phyloP scores from a whole-genome alignment of 2,797 vertebrate genomes.

The Lemur catta region DNA sequence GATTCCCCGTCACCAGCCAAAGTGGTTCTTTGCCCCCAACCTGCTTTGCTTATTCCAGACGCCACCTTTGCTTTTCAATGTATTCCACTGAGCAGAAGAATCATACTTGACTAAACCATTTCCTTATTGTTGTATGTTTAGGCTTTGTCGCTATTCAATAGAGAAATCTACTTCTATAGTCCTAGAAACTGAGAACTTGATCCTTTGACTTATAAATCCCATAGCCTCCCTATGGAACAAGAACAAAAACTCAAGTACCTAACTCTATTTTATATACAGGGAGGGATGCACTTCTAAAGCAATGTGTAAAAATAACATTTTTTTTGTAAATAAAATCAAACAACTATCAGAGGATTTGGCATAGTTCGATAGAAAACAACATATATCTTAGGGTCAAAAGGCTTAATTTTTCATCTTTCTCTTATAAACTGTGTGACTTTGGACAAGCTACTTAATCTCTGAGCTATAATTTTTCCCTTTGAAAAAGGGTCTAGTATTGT shows the following conservation, averaged over 20 bases:
- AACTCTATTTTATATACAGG: not conserved
- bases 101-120: not conserved
- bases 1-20: conserved; percentile 6
- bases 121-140: not conserved
- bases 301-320: not conserved
- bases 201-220: not conserved
- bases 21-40: not conserved
- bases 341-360: not conserved
- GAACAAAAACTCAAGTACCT: not conserved
- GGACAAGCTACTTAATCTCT: not conserved
- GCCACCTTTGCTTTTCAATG: not conserved
- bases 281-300: not conserved
- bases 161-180: not conserved
- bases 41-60: not conserved
- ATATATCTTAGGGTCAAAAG: not conserved
- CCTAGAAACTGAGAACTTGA: not conserved
- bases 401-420: not conserved
- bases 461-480: not conserved
- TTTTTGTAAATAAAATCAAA: conserved; percentile 13
- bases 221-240: not conserved
- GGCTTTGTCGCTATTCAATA: not conserved
- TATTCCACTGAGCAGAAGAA: not conserved
- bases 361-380: not conserved
- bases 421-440: conserved; percentile 19
- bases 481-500: not conserved